Conservation (phyloP, 1,140 invertebrate genomes). For the Penaeus japonicus region DNA sequence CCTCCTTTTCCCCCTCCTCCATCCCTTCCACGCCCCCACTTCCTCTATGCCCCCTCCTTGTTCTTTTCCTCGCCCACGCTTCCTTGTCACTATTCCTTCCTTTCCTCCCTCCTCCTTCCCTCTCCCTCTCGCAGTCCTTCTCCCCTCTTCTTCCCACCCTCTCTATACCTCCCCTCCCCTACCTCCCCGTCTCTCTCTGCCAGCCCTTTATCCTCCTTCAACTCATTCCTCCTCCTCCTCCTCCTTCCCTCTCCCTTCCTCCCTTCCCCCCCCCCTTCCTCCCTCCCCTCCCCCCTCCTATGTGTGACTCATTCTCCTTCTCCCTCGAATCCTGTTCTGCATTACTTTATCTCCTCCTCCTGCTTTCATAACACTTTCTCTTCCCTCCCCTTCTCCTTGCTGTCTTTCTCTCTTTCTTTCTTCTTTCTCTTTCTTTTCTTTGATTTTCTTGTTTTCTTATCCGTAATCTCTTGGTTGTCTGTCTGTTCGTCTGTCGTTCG, state of each 20-base stretch:
- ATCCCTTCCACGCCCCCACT: not conserved
- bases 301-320: not conserved
- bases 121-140: not conserved
- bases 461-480: not conserved
- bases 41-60: not conserved
- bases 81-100: not conserved
- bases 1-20: not conserved
- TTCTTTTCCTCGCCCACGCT: not conserved
- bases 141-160: too few relatives aligned
- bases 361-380: too few relatives aligned
- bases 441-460: too few relatives aligned
- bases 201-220: not conserved
- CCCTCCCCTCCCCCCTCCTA: not conserved
- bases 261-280: not conserved
- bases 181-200: not conserved
- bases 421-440: not conserved
- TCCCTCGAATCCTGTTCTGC: not conserved
- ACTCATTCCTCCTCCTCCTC: too few relatives aligned
- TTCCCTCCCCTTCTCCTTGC: not conserved
- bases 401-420: not conserved
- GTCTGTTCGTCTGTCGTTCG: too few relatives aligned
- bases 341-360: not conserved
- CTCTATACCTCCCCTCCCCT: not conserved
- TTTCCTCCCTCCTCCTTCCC: constrained; percentile 4
- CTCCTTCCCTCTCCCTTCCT: too few relatives aligned